Percentiles rank a stretch among this genome's conserved stretches.
Conservation (phyloP, 2,113 vertebrate genomes). For the Ptychochromis oligacanthus region DNA sequence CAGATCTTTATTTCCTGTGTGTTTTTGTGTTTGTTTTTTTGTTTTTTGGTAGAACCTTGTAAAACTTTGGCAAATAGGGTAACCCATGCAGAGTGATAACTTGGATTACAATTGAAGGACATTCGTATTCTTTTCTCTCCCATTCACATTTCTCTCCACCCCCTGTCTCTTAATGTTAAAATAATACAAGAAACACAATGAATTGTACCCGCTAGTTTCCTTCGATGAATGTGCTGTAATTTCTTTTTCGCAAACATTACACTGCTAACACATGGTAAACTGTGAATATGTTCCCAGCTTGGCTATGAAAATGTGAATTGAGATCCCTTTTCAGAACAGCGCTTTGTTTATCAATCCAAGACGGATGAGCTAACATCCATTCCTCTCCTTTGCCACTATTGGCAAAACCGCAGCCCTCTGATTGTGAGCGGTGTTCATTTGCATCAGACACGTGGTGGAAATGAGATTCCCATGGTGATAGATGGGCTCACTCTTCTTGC, state of each 20-base stretch:
- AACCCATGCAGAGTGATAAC: neutral
- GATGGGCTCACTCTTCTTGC: slow-evolving; percentile 33
- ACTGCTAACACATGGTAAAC: neutral
- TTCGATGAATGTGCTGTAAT: neutral
- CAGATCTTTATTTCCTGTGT: neutral
- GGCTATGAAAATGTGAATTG: slow-evolving; percentile 30
- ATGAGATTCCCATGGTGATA: slow-evolving; percentile 57
- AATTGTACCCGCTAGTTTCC: neutral
- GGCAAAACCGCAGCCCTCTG: slow-evolving; percentile 39
- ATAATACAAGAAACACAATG: neutral
- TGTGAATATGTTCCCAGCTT: slow-evolving; percentile 5
- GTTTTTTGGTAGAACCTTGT: neutral
- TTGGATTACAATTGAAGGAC: neutral
- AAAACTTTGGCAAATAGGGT: too few species aligned
- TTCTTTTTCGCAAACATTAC: too few species aligned
- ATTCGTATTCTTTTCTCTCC: neutral
- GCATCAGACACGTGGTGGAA: slow-evolving; percentile 50
- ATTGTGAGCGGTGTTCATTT: slow-evolving; percentile 47
- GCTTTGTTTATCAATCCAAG: slow-evolving; percentile 29
- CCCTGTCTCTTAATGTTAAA: neutral
- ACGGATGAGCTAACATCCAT: slow-evolving; percentile 39
- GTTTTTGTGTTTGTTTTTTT: neutral
- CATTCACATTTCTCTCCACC: neutral
- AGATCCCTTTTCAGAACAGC: slow-evolving; percentile 2
- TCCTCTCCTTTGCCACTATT: slow-evolving; percentile 19